phyloP scores from a whole-genome alignment of 2,797 vertebrate species.

The Rhincodon typus region DNA sequence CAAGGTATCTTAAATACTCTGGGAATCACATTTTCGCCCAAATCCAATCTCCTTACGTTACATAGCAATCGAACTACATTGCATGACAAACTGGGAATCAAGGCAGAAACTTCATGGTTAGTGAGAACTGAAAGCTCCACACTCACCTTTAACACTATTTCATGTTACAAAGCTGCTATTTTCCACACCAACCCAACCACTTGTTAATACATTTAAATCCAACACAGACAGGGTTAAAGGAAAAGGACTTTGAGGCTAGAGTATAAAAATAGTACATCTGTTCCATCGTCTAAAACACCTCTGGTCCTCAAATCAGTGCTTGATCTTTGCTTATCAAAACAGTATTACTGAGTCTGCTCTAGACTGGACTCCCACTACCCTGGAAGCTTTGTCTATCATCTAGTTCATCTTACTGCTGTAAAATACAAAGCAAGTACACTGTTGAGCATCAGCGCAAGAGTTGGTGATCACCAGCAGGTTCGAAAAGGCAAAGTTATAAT shows the following conservation, averaged over 20 bases:
- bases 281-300: neutral
- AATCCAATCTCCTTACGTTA: neutral
- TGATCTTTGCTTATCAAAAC: conserved; percentile 21
- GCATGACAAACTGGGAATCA: neutral
- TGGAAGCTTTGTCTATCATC: conserved; percentile 13
- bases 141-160: neutral
- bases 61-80: neutral
- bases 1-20: neutral
- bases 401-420: neutral
- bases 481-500: neutral
- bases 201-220: too few relatives aligned
- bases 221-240: neutral
- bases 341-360: neutral
- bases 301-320: neutral
- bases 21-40: neutral
- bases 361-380: neutral
- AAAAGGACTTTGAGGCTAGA: neutral
- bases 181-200: neutral
- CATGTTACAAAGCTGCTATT: neutral
- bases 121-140: neutral
- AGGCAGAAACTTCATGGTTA: neutral
- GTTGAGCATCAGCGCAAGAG: neutral
- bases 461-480: neutral
- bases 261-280: neutral
- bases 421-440: neutral